A percentile compares a stretch with the other conserved stretches of the same genome.
phyloP scores from a whole-genome alignment of 2,797 vertebrate species.

The Sebastes trivittatus region DNA sequence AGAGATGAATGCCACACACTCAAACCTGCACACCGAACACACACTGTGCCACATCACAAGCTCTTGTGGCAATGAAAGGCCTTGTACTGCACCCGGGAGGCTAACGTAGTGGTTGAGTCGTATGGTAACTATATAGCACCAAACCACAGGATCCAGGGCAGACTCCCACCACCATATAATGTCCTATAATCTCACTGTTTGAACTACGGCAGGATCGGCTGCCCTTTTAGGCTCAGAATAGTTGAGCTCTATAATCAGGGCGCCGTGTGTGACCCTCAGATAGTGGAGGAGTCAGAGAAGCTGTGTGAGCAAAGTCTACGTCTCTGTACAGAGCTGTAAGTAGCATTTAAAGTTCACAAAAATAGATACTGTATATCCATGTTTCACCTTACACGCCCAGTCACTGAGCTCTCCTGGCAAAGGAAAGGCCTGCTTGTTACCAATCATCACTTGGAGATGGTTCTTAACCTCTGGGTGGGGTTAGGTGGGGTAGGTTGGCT shows the following conservation, averaged over 20 bases:
- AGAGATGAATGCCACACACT: background rate
- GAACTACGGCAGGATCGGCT: conserved; percentile 22
- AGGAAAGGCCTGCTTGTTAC: background rate
- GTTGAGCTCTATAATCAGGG: conserved; percentile 71
- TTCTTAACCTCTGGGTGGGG: conserved; percentile 1
- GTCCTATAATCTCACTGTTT: conserved; percentile 66
- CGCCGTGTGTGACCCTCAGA: conserved; percentile 21
- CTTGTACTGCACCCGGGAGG: background rate
- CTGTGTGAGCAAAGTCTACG: background rate
- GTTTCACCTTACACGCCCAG: conserved; percentile 48
- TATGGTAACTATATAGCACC: conserved; percentile 39
- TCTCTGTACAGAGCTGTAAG: conserved; percentile 9
- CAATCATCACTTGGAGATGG: background rate
- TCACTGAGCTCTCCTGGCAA: background rate
- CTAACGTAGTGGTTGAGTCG: background rate
- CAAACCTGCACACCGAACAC: background rate
- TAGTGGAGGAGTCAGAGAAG: background rate
- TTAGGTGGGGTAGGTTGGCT: background rate
- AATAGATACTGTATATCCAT: conserved; percentile 33
- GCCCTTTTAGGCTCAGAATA: conserved; percentile 62
- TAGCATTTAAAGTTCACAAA: conserved; percentile 37
- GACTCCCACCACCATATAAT: conserved; percentile 35
- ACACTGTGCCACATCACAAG: conserved; percentile 24
- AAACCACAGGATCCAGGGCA: conserved; percentile 42
- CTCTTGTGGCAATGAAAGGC: conserved; percentile 23